A percentile compares a stretch with the other conserved stretches of the same genome.
Evolutionary conservation across 2,113 vertebrate species (phyloP).

Genomic region (Lampris megalopsis): DNA sequence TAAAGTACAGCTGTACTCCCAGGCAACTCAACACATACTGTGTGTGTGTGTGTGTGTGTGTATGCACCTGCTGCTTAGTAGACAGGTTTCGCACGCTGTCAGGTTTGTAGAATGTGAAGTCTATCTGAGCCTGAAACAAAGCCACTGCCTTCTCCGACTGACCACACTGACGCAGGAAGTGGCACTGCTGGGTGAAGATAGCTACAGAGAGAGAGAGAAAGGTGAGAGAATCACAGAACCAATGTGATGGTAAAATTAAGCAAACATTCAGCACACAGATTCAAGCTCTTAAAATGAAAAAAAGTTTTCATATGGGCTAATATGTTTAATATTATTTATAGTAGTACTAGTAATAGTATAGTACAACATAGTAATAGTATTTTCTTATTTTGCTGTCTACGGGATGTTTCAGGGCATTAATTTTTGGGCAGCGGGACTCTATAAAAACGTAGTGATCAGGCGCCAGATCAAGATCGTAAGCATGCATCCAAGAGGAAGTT

Average conservation of each 20-base stretch:
- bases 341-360: too few relatives aligned
- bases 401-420: too few relatives aligned
- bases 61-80: constrained; percentile 91
- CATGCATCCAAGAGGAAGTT: too few relatives aligned
- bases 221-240: constrained; percentile 5
- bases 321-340: too few relatives aligned
- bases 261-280: neutral
- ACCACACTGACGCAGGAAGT: constrained; percentile 93
- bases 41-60: constrained; percentile 8
- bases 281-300: too few relatives aligned
- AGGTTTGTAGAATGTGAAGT: constrained; percentile 97
- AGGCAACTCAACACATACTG: neutral
- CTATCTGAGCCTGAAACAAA: constrained; percentile 93
- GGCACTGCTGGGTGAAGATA: constrained; percentile 92
- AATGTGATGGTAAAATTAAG: too few relatives aligned
- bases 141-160: constrained; percentile 92
- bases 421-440: too few relatives aligned
- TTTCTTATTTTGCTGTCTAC: too few relatives aligned
- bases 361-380: too few relatives aligned
- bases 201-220: constrained; percentile 64
- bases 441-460: too few relatives aligned
- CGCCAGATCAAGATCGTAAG: too few relatives aligned
- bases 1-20: neutral
- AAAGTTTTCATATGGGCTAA: too few relatives aligned
- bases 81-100: constrained; percentile 88